Evolutionary conservation across 2,888 invertebrate genomes (phyloP).

Genomic region (Temnothorax unifasciatus): DNA sequence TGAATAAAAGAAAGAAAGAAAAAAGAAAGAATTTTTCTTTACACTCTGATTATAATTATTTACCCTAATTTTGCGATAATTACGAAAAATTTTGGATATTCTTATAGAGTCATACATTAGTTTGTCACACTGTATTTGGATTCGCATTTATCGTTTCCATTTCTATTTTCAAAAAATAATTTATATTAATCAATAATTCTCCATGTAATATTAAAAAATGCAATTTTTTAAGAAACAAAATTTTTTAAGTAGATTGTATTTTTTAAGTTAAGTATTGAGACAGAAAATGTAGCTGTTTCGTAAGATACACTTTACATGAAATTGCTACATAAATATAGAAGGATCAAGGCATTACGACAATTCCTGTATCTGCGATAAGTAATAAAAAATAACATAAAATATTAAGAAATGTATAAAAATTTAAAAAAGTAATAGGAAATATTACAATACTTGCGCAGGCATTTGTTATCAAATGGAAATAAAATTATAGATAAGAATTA

Average conservation of each 20-base stretch:
- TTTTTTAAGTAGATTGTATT: not conserved
- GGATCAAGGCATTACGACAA: slow-evolving; percentile 1
- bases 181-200: not conserved
- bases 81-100: not conserved
- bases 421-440: not conserved
- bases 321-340: slow-evolving; percentile 11
- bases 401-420: slow-evolving; percentile 1
- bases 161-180: slow-evolving; percentile 50
- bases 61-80: slow-evolving; percentile 26
- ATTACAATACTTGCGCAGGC: not conserved
- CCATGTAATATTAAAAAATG: not conserved
- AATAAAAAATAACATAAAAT: not conserved
- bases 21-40: slow-evolving; percentile 18
- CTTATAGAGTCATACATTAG: slow-evolving; percentile 66
- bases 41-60: slow-evolving; percentile 45
- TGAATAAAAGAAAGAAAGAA: slow-evolving; percentile 46
- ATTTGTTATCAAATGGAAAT: not conserved
- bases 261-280: not conserved
- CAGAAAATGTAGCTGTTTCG: not conserved
- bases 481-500: not conserved
- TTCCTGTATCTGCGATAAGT: not conserved
- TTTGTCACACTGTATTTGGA: slow-evolving; percentile 77
- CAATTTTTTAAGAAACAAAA: not conserved
- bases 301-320: not conserved
- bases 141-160: slow-evolving; percentile 65